Conservation (phyloP, 2,113 vertebrate species). For the Equus quagga region DNA sequence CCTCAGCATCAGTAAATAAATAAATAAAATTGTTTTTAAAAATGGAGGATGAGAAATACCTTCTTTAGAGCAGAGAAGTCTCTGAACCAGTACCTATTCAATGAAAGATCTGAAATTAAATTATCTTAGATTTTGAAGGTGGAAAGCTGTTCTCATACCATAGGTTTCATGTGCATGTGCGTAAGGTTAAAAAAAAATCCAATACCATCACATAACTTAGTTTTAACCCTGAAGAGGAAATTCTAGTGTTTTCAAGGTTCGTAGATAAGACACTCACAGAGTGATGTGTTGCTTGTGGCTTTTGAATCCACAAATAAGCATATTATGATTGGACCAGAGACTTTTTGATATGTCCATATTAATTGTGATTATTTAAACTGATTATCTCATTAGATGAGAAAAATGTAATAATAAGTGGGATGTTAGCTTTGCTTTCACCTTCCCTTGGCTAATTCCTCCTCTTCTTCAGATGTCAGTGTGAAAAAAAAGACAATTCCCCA, state of each 20-base stretch:
- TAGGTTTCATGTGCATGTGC: not conserved
- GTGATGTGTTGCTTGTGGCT: not conserved
- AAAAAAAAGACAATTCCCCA: not conserved
- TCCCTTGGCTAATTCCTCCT: not conserved
- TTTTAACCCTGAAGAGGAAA: slow-evolving; percentile 30
- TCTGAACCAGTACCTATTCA: not conserved
- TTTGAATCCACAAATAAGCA: not conserved
- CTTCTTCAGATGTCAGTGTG: not conserved
- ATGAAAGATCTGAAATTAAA: slow-evolving; percentile 28
- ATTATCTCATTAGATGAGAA: not conserved
- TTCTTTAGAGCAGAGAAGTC: not conserved
- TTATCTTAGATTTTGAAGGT: slow-evolving; percentile 27
- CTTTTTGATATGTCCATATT: not conserved
- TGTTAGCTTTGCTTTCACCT: not conserved
- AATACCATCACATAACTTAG: not conserved
- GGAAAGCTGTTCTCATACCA: not conserved
- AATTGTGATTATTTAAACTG: not conserved
- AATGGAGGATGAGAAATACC: not conserved
- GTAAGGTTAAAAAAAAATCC: not conserved
- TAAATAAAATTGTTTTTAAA: not conserved
- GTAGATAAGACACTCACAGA: not conserved
- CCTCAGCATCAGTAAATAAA: too few relatives aligned
- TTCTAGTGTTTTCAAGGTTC: not conserved
- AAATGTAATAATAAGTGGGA: not conserved
- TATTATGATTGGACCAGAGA: not conserved